Conservation (phyloP, 2,113 vertebrate genomes). For the Mastomys coucha region DNA sequence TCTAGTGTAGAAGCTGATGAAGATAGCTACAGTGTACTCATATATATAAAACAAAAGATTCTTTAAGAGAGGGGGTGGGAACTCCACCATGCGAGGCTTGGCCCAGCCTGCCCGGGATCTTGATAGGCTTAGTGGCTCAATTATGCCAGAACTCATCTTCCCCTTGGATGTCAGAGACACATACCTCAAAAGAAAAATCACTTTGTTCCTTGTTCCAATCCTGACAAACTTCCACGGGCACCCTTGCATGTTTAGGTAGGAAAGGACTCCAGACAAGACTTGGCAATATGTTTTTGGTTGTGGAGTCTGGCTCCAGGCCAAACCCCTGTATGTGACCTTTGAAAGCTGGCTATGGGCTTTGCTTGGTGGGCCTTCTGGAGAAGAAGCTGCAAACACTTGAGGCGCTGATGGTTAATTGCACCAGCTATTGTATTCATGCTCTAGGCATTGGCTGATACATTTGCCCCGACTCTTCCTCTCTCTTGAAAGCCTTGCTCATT, state of each 20-base stretch:
- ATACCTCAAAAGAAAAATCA: background rate
- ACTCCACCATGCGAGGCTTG: background rate
- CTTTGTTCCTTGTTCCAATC: background rate
- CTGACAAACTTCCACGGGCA: background rate
- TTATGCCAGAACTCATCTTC: background rate
- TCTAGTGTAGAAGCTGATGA: no score
- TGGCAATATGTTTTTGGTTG: background rate
- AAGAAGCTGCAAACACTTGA: background rate
- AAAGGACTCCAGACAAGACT: background rate
- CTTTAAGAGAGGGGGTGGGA: no score
- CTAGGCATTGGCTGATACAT: background rate
- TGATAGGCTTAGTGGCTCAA: background rate
- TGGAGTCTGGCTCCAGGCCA: background rate
- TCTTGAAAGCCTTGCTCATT: background rate
- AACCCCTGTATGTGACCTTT: background rate
- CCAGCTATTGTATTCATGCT: background rate
- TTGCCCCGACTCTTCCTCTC: background rate
- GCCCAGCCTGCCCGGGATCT: background rate
- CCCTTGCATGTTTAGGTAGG: background rate
- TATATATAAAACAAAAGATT: no score
- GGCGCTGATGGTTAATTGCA: background rate
- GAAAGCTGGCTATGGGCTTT: background rate
- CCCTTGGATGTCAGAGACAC: background rate
- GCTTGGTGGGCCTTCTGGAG: background rate
- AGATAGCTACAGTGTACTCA: no score